A percentile compares a stretch with the other conserved stretches of the same genome.
phyloP scores from a whole-genome alignment of 30 jellyfish, hydroid and myxozoan genomes.

The Mastigias papua region DNA sequence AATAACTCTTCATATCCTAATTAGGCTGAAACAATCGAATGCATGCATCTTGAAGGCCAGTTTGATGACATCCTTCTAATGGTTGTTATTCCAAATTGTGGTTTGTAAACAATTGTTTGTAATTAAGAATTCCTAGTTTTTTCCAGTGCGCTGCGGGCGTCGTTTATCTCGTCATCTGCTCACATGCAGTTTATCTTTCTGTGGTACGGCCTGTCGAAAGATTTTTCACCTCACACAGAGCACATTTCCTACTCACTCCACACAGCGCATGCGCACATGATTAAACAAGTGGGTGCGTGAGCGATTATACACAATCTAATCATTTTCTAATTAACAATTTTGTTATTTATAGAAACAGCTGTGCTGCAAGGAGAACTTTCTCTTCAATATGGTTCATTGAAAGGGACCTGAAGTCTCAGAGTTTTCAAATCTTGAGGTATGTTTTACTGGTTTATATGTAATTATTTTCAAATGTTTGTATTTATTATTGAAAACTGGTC shows the following conservation, averaged over 20 bases:
- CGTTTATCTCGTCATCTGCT: background rate
- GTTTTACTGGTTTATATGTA: too few species aligned
- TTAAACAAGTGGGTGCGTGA: background rate
- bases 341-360: slow-evolving; percentile 1
- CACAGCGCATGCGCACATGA: background rate
- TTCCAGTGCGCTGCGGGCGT: background rate
- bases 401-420: background rate
- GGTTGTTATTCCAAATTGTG: background rate
- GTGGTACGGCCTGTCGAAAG: background rate
- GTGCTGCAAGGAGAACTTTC: background rate
- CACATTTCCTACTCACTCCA: background rate
- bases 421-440: background rate
- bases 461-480: too few species aligned
- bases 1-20: too few species aligned
- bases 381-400: background rate
- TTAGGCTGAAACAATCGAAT: too few species aligned
- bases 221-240: background rate
- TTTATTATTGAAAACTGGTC: too few species aligned
- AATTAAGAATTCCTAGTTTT: background rate
- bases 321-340: background rate
- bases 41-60: too few species aligned
- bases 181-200: background rate
- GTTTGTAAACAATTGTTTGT: background rate
- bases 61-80: too few species aligned
- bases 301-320: background rate